These are phyloP conservation scores for Peribatodes rhomboidaria DNA, from an alignment of 2,888 invertebrate genomes.

Conservation along the genomic window DNA sequence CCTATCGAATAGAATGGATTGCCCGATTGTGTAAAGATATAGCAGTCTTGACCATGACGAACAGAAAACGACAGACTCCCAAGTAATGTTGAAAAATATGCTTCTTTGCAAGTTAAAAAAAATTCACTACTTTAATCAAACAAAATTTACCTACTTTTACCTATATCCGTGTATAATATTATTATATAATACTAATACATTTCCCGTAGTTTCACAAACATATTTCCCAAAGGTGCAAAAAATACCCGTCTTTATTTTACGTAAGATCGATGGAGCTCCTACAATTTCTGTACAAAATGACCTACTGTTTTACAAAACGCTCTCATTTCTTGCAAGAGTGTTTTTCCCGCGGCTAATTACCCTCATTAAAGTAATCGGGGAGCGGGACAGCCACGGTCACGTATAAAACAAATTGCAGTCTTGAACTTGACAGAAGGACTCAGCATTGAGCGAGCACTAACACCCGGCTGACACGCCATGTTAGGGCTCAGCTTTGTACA, in stretches of 20 bases:
- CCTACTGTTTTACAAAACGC: not conserved
- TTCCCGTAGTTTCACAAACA: not conserved
- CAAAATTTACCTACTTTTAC: too few relatives aligned
- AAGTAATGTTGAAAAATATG: too few relatives aligned
- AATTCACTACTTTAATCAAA: not conserved
- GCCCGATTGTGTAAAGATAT: slow-evolving; percentile 11
- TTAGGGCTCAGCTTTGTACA: slow-evolving; percentile 20
- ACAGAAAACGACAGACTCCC: not conserved
- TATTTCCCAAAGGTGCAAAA: not conserved
- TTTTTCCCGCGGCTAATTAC: slow-evolving; percentile 4
- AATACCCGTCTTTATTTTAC: not conserved
- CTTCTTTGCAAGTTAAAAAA: not conserved
- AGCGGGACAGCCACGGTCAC: slow-evolving; percentile 15
- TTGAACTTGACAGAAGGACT: slow-evolving; percentile 47
- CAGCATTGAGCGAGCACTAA: slow-evolving; percentile 42
- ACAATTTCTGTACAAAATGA: not conserved
- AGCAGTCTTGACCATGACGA: not conserved
- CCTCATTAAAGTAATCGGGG: slow-evolving; percentile 10
- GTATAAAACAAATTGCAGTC: slow-evolving; percentile 38
- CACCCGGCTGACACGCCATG: slow-evolving; percentile 38
- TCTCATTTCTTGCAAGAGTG: not conserved
- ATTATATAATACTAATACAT: too few relatives aligned
- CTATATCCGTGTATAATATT: too few relatives aligned
- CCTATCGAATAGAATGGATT: slow-evolving; percentile 25
- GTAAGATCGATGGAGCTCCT: not conserved